A percentile compares a stretch with the other conserved stretches of the same genome.
Conservation (phyloP, 2,888 invertebrate species). For the Epinotia brunnichana region DNA sequence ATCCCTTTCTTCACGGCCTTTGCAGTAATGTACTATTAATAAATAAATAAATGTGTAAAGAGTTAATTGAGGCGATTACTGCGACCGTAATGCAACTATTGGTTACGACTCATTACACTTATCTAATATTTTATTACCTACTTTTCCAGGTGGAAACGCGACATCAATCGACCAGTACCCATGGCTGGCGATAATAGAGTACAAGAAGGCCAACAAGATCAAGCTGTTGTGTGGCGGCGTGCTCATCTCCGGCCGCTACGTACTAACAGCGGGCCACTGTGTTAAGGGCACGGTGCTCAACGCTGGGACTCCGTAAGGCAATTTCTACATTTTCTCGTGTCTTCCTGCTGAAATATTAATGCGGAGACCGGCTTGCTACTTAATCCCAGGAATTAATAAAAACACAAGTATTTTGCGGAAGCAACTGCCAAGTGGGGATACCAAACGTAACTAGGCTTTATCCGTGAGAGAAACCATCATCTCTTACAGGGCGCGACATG, state of each 20-base stretch:
- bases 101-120: neutral
- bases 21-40: no score
- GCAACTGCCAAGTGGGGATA: no score
- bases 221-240: conserved; percentile 78
- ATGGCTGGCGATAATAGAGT: conserved; percentile 80
- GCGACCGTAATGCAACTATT: neutral
- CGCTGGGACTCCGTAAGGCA: conserved; percentile 70
- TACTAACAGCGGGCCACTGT: conserved; percentile 83
- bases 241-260: conserved; percentile 79
- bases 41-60: no score
- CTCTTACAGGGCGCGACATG: no score
- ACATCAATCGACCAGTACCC: conserved; percentile 81
- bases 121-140: neutral
- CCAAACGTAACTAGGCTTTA: no score
- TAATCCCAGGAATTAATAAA: no score
- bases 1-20: no score
- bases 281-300: conserved; percentile 67
- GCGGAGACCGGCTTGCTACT: no score
- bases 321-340: neutral
- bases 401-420: no score
- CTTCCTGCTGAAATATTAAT: no score
- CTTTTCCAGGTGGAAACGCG: conserved; percentile 57
- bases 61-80: no score
- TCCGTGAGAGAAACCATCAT: no score
- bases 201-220: conserved; percentile 55